Base-by-base conservation (phyloP, 2,888 invertebrate species). In the Luperina testacea region DNA sequence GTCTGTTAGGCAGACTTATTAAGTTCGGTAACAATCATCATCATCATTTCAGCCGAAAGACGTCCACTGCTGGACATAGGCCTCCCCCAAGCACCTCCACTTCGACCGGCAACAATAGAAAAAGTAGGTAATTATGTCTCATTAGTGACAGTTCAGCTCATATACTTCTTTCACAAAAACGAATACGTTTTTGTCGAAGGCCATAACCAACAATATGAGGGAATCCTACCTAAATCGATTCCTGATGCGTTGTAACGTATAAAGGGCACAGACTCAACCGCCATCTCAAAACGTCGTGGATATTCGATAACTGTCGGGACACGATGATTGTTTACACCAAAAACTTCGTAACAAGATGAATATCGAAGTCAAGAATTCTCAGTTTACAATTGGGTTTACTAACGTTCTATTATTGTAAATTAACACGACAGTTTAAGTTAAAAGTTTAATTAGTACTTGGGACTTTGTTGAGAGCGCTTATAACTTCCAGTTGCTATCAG, bases 391-490 rank as follows among this genome's bases (percentile, higher is more conserved):
- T 85, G 74, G 63, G 80, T 88, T 84, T 38, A 65, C 74, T 87
- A 72, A 78, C 67, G 84, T 86, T 82, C 75, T 81, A 82, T 84
- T 77, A 82, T 69, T 81, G 76, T 83, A 84, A 89, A 87, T 83
- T 86, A 82, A 78, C 72, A 77, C 70, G 82, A 88, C 84, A 82
- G 75, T 75, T 84, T 59, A 84, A 84, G 79, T 87, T 82, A 83
- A 83, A 89, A 87, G 72, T 89, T 83, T 84, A 88, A 89, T 89
- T 81, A 78, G 73, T 72, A 76, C 64, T 87, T 63, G 45, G 59
- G 63, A 87, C 73, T 87, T 86, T 78, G 68, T 84, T 73, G 53
- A 65, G 64, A 70, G 57, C 13, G 65, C 61, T 45, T 75, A 51
- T 81, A 83, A 83, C 81, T 88, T 84, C 61, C 27, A 68, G 38